Evolutionary conservation across 2,113 vertebrate genomes (phyloP).

Genomic region (Cygnus buccinator): DNA sequence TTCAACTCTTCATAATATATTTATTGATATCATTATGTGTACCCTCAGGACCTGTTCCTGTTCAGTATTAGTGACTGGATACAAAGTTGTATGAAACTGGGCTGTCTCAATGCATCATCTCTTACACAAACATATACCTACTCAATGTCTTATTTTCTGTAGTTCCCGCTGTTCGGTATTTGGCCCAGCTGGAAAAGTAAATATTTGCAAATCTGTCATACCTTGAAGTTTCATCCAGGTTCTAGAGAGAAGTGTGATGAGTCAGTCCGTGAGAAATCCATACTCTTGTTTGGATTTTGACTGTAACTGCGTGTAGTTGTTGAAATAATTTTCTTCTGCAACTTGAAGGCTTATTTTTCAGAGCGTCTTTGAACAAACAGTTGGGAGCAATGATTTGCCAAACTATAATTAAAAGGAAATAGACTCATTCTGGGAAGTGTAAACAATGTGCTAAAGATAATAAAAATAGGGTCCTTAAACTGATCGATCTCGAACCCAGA

Average conservation of each 20-base stretch:
- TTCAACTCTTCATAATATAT: neutral
- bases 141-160: neutral
- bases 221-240: neutral
- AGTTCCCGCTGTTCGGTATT: neutral
- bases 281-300: neutral
- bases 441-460: slow-evolving; percentile 50
- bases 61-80: neutral
- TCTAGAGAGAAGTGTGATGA: neutral
- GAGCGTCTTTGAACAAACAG: slow-evolving; percentile 42
- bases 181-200: neutral
- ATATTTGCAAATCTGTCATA: neutral
- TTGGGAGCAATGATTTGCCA: slow-evolving; percentile 61
- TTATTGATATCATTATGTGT: neutral
- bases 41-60: neutral
- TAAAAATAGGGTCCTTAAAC: slow-evolving; percentile 38
- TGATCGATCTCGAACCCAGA: neutral
- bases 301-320: neutral
- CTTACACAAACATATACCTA: neutral
- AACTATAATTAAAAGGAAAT: slow-evolving; percentile 65
- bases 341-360: slow-evolving; percentile 45
- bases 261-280: neutral
- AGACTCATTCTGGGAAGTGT: slow-evolving; percentile 30
- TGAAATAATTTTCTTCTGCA: slow-evolving; percentile 3
- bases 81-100: neutral
- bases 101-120: neutral